Evolutionary conservation across 2,888 invertebrate species (phyloP), one percentile per base, ranked within the genome.

Genomic region (Meloe dianella): DNA sequence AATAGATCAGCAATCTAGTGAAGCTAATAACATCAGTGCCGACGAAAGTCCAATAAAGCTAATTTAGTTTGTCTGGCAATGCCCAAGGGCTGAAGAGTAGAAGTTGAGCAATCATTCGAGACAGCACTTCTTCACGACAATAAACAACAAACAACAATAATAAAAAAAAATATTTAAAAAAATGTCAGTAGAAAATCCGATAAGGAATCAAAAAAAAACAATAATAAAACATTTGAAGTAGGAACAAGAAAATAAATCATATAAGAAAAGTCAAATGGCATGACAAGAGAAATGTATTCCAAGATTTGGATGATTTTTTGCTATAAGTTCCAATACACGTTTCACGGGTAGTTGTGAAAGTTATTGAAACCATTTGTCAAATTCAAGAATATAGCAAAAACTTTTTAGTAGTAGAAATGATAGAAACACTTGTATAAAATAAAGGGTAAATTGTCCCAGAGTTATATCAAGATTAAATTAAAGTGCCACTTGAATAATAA

Each of bases 1-100:
- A 81, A 80, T 79, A 79, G 80, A 81, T 81, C 81, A 80, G 79
- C 79, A 81, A 80, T 81, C 79, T 80, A 80, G 77, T 78, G 77
- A 74, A 78, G 79, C 78, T 81, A 80, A 81, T 80, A 79, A 80
- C 77, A 81, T 80, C 79, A 79, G 79, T 75, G 79, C 77, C 79
- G 78, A 78, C 80, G 80, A 78, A 81, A 80, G 79, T 80, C 77
- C 78, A 80, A 80, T 79, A 78, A 79, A 79, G 79, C 77, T 81
- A 81, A 81, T 80, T 79, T 79, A 77, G 79, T 80, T 80, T 80
- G 77, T 78, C 76, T 76, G 77, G 75, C 77, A 78, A 79, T 78
- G 75, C 79, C 79, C 78, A 75, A 79, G 79, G 78, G 51, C 76
- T 71, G 12, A 51, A 51, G 22, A 51, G 51, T 51, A 51, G 51